Base-by-base conservation (phyloP, 2,888 invertebrate genomes). In the Therioaphis trifolii region DNA sequence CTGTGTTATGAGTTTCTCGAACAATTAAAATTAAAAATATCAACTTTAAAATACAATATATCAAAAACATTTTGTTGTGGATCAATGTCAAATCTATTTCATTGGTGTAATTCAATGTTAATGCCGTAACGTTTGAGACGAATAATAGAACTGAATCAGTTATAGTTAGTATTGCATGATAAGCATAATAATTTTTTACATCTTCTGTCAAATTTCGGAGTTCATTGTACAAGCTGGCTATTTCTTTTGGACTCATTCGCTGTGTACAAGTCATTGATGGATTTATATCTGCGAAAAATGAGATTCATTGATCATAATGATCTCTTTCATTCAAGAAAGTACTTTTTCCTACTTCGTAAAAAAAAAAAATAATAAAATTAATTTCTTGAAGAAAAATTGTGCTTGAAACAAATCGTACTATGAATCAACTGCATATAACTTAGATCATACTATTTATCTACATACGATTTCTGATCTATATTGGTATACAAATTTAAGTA, bases 21-120 rank as follows among this genome's bases (percentile, higher is more conserved):
- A 79, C 40, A 14, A 79, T n/a, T 1, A 79, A 69, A 69, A 79
- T 43, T 46, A 79, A 7, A 69, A 79, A 79, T 43, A 43, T 18
- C 4, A 79, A 7, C 27, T 79, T 79, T 0, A n/a, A 43, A 52
- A 69, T 24, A 68, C 27, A n/a, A 43, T 27, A 69, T 18, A 79
- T 7, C 24, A 43, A 55, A n/a, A 21, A 0, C 4, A 27, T n/a
- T n/a, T n/a, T 24, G 52, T 55, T 52, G 4, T 40, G 21, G 1
- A 0, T 9, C 1, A 76, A 35, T 0, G 1, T 4, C 35, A 5
- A 29, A 1, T 66, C 1, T 18, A 49, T 52, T 14, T 35, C 15
- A 21, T 52, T 18, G 4, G 49, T 66, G 55, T 69, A 69, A 40
- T n/a, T n/a, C 24, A 69, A 18, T n/a, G 27, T 27, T n/a, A 68